These are phyloP conservation scores for Peromyscus maniculatus DNA, from an alignment of 2,113 vertebrate species.

Conservation along the genomic window DNA sequence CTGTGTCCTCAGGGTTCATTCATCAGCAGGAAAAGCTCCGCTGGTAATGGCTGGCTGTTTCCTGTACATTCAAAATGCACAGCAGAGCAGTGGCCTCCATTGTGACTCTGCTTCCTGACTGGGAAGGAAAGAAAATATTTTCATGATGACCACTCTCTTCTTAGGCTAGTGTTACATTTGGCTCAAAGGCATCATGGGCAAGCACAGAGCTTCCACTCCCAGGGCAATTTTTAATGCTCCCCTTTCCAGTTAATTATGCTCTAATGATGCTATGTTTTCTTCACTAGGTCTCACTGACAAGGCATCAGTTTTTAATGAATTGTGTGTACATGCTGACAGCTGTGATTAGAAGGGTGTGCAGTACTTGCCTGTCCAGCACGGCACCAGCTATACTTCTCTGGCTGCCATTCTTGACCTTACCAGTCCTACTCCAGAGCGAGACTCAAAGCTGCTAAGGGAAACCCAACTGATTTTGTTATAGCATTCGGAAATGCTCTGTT, in stretches of 20 bases:
- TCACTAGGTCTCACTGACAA: conserved; percentile 71
- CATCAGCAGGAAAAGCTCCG: conserved; percentile 85
- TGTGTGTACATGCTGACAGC: conserved; percentile 63
- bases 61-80: conserved; percentile 81
- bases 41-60: conserved; percentile 82
- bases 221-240: conserved; percentile 32
- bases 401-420: not conserved
- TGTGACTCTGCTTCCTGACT: conserved; percentile 85
- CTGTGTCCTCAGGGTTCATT: conserved; percentile 69
- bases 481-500: conserved; percentile 44
- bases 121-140: conserved; percentile 85
- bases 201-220: not conserved
- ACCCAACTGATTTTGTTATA: conserved; percentile 43
- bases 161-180: conserved; percentile 63
- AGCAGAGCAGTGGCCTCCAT: conserved; percentile 74
- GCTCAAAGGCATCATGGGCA: conserved; percentile 45
- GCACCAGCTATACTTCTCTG: not conserved
- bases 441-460: conserved; percentile 52
- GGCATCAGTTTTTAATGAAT: conserved; percentile 68
- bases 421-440: not conserved
- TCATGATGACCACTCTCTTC: conserved; percentile 78
- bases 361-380: not conserved
- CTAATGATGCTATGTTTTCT: conserved; percentile 54
- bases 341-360: conserved; percentile 44
- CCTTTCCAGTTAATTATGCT: conserved; percentile 67